Evolutionary conservation across 2,113 vertebrate genomes (phyloP), one percentile per base, ranked within the genome.

Genomic region (Serilophus lunatus): DNA sequence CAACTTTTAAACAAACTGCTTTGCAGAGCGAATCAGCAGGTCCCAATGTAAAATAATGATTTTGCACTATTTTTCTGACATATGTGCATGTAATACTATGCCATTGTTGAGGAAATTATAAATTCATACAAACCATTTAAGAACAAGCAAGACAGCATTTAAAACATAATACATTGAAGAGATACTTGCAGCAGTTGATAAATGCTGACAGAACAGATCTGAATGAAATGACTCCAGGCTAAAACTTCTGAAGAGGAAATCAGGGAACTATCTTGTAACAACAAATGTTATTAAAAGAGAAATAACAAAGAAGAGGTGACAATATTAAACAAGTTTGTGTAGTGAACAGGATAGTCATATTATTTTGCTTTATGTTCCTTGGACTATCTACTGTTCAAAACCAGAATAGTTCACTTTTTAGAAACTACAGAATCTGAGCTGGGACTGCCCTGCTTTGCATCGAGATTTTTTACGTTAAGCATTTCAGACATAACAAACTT

Each of bases 291-390:
- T 68, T 89, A 11, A 82, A 93, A 42, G 17, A 40, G 33, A 64
- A 68, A 25, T n/a, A 51, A 83, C 28, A 35, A 66, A 56, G 86
- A 68, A 31, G 12, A 65, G 6, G 12, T 25, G 14, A 74, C 24
- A 47, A 29, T 40, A 60, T 16, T 49, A 64, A 61, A 31, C 4
- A 81, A 16, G 10, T 13, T 65, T 68, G 35, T 3, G 0, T 9
- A 51, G 22, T 18, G 9, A 36, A 77, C 7, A 23, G 53, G 83
- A 33, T 1, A 42, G 33, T 22, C 19, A 56, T 38, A 78, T 50
- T 22, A 16, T 51, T 77, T 69, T 71, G 82, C 0, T 0, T 61
- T 36, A 42, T 2, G 4, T 26, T 85, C 5, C 0, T 0, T 38
- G 23, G 36, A 14, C 25, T 65, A 40, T 14, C 31, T 79, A 36